Evolutionary conservation across 2,113 vertebrate genomes (phyloP).

Genomic region (Sclerurus mexicanus): DNA sequence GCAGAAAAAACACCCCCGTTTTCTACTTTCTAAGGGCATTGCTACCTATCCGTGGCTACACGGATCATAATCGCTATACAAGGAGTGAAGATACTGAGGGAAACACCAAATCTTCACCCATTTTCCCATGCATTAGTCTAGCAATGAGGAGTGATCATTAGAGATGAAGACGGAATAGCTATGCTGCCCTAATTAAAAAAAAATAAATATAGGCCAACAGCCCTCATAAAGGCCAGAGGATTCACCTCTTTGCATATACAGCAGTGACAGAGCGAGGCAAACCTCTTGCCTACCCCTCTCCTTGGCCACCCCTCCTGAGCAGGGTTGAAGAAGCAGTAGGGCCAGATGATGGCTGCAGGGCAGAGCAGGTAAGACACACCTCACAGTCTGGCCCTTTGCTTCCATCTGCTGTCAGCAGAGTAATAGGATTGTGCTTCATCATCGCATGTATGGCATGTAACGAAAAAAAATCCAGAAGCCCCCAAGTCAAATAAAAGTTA

Average conservation of each 20-base stretch:
- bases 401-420: neutral
- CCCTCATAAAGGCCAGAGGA: neutral
- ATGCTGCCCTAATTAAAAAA: neutral
- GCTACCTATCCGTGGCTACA: neutral
- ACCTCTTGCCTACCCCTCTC: neutral
- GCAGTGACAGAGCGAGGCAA: neutral
- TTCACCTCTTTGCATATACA: neutral
- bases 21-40: neutral
- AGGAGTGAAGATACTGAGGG: neutral
- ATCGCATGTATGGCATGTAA: rapidly evolving
- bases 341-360: neutral
- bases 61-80: neutral
- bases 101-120: neutral
- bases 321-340: neutral
- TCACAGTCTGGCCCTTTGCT: neutral
- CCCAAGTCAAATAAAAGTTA: neutral
- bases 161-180: neutral
- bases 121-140: neutral
- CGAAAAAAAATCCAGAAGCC: neutral
- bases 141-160: neutral
- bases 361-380: neutral
- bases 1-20: neutral
- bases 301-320: neutral
- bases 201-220: neutral
- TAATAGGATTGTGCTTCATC: neutral